Evolutionary conservation across 2,888 invertebrate genomes (phyloP).

Genomic region (Agrochola macilenta): DNA sequence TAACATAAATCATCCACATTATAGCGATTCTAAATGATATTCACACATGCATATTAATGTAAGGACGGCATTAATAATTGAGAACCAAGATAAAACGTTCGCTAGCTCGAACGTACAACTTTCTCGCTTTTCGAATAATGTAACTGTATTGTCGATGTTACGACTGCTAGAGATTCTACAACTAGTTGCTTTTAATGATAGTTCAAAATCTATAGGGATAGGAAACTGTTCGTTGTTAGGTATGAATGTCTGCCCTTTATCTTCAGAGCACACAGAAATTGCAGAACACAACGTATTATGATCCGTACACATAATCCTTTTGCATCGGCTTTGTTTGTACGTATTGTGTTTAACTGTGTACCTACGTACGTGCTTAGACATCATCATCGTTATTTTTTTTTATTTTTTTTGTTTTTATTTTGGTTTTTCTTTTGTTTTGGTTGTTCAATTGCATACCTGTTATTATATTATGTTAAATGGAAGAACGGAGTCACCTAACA

Average conservation of each 20-base stretch:
- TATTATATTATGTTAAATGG: too few species aligned
- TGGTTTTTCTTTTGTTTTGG: too few species aligned
- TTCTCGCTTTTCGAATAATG: conserved; percentile 21
- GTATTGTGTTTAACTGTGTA: background rate
- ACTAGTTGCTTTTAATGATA: conserved; percentile 22
- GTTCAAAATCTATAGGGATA: background rate
- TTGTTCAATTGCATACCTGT: too few species aligned
- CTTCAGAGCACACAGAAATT: background rate
- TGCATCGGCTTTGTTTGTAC: background rate
- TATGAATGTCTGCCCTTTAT: background rate
- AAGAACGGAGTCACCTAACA: too few species aligned
- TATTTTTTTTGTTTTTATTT: too few species aligned
- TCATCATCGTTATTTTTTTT: background rate
- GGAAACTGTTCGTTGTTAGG: background rate
- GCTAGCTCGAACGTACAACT: conserved; percentile 43
- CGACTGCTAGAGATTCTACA: conserved; percentile 18
- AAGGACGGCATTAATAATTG: conserved; percentile 49
- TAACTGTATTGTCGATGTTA: conserved; percentile 2
- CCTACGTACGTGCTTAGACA: background rate
- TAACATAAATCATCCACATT: conserved; percentile 50
- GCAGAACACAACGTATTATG: background rate
- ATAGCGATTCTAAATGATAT: conserved; percentile 42
- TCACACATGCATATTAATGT: conserved; percentile 61
- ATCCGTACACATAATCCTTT: background rate
- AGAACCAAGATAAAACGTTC: conserved; percentile 57